Percentiles rank a stretch among this genome's conserved stretches.
These are phyloP conservation scores for Apomyelois bistriatella DNA, from an alignment of 2,888 invertebrate species.

Conservation along the genomic window DNA sequence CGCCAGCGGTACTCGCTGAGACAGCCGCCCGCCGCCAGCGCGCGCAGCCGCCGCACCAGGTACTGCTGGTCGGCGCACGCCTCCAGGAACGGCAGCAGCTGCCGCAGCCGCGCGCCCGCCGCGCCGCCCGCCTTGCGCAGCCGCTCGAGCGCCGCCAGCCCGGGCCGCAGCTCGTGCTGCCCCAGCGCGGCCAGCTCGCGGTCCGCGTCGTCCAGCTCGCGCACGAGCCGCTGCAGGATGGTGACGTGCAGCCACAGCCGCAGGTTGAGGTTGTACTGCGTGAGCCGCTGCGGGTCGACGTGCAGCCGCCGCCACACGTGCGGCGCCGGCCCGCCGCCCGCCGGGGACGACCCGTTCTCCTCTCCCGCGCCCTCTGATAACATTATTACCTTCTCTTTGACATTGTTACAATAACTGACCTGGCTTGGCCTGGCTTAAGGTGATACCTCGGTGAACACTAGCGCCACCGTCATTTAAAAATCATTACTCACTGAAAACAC, in stretches of 20 bases:
- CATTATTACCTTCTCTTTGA: too few species aligned
- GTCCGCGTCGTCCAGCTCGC: slow-evolving; percentile 87
- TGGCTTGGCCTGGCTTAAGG: too few species aligned
- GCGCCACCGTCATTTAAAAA: too few species aligned
- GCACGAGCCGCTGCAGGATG: slow-evolving; percentile 86
- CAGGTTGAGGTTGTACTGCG: slow-evolving; percentile 89
- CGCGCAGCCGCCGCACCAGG: slow-evolving; percentile 84
- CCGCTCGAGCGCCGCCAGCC: slow-evolving; percentile 44
- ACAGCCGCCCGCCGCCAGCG: slow-evolving; percentile 90
- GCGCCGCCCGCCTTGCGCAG: slow-evolving; percentile 78
- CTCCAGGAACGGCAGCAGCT: slow-evolving; percentile 89
- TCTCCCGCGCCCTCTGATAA: background rate
- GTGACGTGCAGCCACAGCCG: slow-evolving; percentile 93
- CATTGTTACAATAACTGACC: too few species aligned
- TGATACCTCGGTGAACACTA: too few species aligned
- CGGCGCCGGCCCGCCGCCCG: slow-evolving; percentile 50
- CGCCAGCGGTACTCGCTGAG: slow-evolving; percentile 94
- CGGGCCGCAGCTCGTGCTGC: slow-evolving; percentile 70
- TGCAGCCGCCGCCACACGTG: slow-evolving; percentile 82
- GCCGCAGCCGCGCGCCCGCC: slow-evolving; percentile 83
- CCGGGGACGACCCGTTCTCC: slow-evolving; percentile 4
- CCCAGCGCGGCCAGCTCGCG: slow-evolving; percentile 53
- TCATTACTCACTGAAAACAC: too few species aligned
- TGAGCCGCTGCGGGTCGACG: slow-evolving; percentile 83
- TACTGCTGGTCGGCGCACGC: slow-evolving; percentile 92